Base-by-base conservation (phyloP, 2,113 vertebrate species). In the Eudyptes chrysolophus region DNA sequence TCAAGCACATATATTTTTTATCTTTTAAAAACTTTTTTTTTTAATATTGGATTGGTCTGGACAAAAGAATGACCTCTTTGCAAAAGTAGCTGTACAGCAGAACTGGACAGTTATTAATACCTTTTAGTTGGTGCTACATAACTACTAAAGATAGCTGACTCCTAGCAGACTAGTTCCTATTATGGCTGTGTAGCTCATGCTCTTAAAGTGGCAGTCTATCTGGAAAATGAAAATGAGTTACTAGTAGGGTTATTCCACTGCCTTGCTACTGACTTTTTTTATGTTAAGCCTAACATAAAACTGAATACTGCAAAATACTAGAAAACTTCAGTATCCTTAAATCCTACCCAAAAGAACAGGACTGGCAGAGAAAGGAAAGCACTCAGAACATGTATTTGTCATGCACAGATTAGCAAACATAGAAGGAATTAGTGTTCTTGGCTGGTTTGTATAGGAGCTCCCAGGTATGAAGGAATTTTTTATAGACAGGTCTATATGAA, bases 81-180 rank as follows among this genome's bases (percentile, higher is more conserved):
- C 82, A 79, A 58, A 91, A 94, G 60, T 58, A 88, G 74, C 46
- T 68, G 71, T 20, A 79, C 1, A 4, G 42, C 40, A 61, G 71
- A 84, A 87, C 70, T 66, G 91, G 61, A 42, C 72, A 85, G 92
- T 72, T 95, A 92, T 95, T 97, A 86, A 90, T 95, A 97, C 72
- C 68, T 96, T 88, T 46, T 95, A 54, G 77, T 38, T 81, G 66
- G 30, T 96, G 49, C 84, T 84, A 62, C 72, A 20, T 79, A 84
- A 84, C 60, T 85, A 84, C 87, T 90, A 95, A 90, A 92, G 93
- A 97, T 93, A 96, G 91, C 91, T 89, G 82, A 81, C 84, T 95
- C 74, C 81, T 92, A 57, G 77, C 19, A 72, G 70, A 54, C 83
- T 74, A 58, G 57, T 71, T 97, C 96, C 86, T 90, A 76, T 84